phyloP scores from a whole-genome alignment of 2,888 invertebrate genomes.

The Trachelus iudaicus region DNA sequence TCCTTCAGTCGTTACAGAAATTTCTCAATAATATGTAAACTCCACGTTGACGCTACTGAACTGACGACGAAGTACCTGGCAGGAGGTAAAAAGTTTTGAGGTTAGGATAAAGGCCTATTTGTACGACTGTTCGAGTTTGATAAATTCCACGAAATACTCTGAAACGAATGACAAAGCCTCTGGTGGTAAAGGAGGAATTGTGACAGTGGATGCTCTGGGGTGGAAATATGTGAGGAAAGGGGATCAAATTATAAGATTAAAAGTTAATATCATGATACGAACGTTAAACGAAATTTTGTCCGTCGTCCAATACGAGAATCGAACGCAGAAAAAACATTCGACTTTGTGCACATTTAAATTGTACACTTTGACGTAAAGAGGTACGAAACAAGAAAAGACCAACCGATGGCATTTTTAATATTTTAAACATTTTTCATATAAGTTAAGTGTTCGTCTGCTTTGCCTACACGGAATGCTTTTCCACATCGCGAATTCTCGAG shows the following conservation, averaged over 20 bases:
- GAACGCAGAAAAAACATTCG: neutral
- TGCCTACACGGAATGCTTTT: neutral
- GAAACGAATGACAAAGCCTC: neutral
- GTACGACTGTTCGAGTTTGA: neutral
- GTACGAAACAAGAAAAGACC: neutral
- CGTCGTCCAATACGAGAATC: neutral
- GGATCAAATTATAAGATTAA: neutral
- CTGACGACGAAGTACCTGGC: neutral
- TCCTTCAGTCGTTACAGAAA: neutral
- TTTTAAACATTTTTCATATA: neutral
- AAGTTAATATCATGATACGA: neutral
- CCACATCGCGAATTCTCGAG: neutral
- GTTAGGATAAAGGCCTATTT: neutral
- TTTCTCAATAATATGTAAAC: neutral
- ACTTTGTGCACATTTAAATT: neutral
- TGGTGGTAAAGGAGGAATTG: neutral
- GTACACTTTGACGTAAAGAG: neutral
- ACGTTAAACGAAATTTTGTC: too few relatives aligned
- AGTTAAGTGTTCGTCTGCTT: neutral
- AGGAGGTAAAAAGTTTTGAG: neutral
- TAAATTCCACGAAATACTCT: neutral
- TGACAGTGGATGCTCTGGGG: neutral
- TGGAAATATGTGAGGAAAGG: neutral
- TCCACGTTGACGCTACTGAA: neutral
- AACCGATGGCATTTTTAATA: neutral